Conservation (phyloP, 2,888 invertebrate genomes). For the Yponomeuta malinellus region DNA sequence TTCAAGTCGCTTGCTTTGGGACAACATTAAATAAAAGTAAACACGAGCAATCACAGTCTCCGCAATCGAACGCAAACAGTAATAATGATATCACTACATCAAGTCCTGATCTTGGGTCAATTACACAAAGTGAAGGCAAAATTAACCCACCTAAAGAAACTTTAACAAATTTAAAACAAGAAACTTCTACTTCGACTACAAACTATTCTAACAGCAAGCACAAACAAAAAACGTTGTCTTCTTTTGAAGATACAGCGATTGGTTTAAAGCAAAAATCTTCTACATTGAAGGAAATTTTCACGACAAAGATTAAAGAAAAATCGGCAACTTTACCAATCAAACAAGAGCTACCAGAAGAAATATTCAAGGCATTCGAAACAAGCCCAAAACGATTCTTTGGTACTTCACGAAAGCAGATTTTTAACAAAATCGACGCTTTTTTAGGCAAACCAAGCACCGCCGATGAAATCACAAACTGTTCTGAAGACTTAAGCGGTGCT, state of each 20-base stretch:
- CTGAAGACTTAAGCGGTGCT: conserved; percentile 29
- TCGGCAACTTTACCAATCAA: conserved; percentile 33
- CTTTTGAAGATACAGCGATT: background rate
- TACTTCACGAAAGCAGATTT: conserved; percentile 63
- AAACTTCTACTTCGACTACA: too few relatives aligned
- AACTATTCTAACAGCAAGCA: background rate
- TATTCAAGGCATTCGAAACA: conserved; percentile 68
- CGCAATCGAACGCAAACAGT: background rate
- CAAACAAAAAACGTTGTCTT: background rate
- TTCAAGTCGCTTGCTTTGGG: conserved; percentile 22
- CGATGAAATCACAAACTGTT: conserved; percentile 28
- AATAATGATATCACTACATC: background rate
- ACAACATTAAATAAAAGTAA: conserved; percentile 27
- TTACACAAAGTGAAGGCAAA: conserved; percentile 19
- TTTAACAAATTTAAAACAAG: background rate
- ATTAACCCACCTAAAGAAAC: conserved; percentile 18
- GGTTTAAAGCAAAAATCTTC: background rate
- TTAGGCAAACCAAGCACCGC: conserved; percentile 47
- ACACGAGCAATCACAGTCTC: background rate
- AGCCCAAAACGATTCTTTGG: conserved; percentile 70
- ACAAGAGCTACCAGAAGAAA: conserved; percentile 63
- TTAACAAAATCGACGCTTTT: conserved; percentile 65
- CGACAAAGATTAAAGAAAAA: conserved; percentile 17
- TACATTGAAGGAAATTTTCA: background rate
- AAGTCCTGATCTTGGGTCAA: background rate